Conservation (phyloP, 2,888 invertebrate genomes). For the Rhamnusium bicolor region DNA sequence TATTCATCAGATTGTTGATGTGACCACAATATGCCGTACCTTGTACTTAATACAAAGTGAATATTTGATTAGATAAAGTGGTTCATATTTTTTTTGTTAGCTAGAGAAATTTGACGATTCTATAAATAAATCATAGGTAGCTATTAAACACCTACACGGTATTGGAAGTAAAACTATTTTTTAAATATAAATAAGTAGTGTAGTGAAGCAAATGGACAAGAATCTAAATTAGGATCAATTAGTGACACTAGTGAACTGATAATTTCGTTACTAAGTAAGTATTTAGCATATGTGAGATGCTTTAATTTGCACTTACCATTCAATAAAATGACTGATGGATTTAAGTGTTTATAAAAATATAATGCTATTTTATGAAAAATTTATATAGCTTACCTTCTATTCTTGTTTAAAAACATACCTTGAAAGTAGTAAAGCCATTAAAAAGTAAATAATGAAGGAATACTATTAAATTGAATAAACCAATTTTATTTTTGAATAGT, state of each 20-base stretch:
- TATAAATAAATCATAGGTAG: background rate
- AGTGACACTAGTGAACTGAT: background rate
- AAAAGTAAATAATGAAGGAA: background rate
- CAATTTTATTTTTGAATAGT: background rate
- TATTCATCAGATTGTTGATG: conserved; percentile 3
- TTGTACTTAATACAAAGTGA: background rate
- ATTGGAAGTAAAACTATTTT: background rate
- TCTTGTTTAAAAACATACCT: no score
- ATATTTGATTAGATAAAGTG: conserved; percentile 15
- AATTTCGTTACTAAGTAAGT: background rate
- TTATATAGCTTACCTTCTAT: no score
- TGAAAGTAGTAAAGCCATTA: background rate
- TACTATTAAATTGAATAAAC: background rate
- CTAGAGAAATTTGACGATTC: background rate
- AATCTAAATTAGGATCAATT: background rate
- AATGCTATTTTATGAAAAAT: background rate
- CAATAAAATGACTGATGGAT: background rate
- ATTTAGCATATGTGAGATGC: background rate
- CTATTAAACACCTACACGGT: background rate
- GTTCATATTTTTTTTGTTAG: conserved; percentile 4
- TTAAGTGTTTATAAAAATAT: background rate
- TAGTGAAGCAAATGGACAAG: background rate
- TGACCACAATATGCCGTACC: background rate
- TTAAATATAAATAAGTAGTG: background rate
- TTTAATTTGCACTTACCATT: no score